A percentile compares a stretch with the other conserved stretches of the same genome.
Evolutionary conservation across 2,888 invertebrate species (phyloP).

Genomic region (Dolichopus griseipennis): DNA sequence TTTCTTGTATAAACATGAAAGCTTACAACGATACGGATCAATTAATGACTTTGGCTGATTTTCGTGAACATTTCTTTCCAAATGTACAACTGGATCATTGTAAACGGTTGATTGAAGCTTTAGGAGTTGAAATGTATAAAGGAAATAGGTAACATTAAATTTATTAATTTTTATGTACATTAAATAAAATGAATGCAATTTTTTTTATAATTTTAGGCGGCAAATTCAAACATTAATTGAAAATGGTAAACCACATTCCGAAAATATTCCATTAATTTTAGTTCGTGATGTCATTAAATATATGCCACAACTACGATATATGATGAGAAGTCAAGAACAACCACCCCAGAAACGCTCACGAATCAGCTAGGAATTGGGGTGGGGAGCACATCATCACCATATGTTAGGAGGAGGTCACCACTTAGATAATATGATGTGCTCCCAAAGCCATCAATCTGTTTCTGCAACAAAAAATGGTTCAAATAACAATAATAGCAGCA

Average conservation of each 20-base stretch:
- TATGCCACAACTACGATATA: conserved; percentile 82
- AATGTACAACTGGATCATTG: conserved; percentile 63
- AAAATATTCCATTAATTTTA: conserved; percentile 69
- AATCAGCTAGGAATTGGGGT: conserved; percentile 45
- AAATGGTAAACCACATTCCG: conserved; percentile 64
- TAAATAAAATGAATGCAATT: neutral
- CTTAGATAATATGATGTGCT: conserved; percentile 15
- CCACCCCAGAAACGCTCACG: conserved; percentile 41
- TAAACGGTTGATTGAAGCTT: conserved; percentile 70
- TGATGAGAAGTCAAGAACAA: conserved; percentile 51
- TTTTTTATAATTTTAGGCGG: conserved; percentile 44
- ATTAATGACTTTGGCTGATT: conserved; percentile 72
- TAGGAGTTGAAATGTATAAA: conserved; percentile 69
- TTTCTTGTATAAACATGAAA: conserved; percentile 80
- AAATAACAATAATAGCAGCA: conserved; percentile 26
- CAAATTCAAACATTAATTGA: conserved; percentile 70
- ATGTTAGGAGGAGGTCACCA: conserved; percentile 22
- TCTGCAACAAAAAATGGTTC: conserved; percentile 7
- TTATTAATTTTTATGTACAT: neutral
- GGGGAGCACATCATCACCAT: conserved; percentile 43
- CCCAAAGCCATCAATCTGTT: conserved; percentile 28
- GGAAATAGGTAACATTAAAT: conserved; percentile 65
- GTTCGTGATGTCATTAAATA: conserved; percentile 74
- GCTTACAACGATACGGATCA: conserved; percentile 73
- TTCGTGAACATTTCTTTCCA: conserved; percentile 73